A percentile compares a stretch with the other conserved stretches of the same genome.
These are phyloP conservation scores for Anableps anableps DNA, from an alignment of 2,797 vertebrate species.

Conservation along the genomic window DNA sequence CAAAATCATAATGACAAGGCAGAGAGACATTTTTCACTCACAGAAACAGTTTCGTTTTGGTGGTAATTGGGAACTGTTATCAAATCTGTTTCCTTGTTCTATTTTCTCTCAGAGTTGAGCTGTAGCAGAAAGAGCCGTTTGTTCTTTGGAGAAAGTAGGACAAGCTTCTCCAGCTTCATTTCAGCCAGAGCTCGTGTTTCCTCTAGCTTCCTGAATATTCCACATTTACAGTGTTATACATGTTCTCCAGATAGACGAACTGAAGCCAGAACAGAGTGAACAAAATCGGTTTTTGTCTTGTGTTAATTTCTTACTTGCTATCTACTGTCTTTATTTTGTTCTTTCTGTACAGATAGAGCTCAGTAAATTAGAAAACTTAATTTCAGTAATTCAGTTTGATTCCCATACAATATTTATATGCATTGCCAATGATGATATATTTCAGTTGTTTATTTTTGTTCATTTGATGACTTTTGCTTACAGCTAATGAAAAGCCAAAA, in stretches of 20 bases:
- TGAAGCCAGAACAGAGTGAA: neutral
- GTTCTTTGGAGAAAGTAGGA: slow-evolving; percentile 67
- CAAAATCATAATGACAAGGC: slow-evolving; percentile 38
- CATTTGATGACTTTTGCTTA: neutral
- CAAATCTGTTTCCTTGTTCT: slow-evolving; percentile 41
- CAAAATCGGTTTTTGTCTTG: neutral
- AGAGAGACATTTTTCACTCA: slow-evolving; percentile 20
- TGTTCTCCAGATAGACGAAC: slow-evolving; percentile 15
- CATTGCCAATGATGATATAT: neutral
- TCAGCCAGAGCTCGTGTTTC: slow-evolving; percentile 47
- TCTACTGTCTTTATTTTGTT: neutral
- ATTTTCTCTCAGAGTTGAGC: slow-evolving; percentile 26
- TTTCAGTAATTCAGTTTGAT: neutral
- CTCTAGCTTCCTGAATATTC: slow-evolving; percentile 41
- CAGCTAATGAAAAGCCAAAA: neutral
- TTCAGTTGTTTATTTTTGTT: neutral
- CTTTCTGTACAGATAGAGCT: neutral
- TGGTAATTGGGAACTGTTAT: slow-evolving; percentile 61
- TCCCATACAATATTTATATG: neutral
- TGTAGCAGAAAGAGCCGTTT: slow-evolving; percentile 42
- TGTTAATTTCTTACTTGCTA: neutral
- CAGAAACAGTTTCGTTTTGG: slow-evolving; percentile 40
- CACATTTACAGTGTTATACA: slow-evolving; percentile 22
- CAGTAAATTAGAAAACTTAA: neutral
- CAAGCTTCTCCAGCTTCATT: slow-evolving; percentile 49